A percentile compares a stretch with the other conserved stretches of the same genome.
phyloP scores from a whole-genome alignment of 2,797 vertebrate genomes.

The Artibeus jamaicensis region DNA sequence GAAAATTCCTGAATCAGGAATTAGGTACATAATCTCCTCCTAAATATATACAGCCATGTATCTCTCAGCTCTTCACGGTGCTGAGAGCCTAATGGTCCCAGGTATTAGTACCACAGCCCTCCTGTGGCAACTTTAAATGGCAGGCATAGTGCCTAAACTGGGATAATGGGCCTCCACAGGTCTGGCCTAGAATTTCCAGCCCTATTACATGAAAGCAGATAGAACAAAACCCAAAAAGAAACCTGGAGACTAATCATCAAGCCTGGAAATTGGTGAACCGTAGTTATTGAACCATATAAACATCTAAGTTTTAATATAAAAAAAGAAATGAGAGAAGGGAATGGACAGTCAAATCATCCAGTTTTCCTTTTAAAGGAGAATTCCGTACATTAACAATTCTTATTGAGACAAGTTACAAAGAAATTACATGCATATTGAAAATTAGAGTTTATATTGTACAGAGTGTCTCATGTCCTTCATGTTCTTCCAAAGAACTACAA shows the following conservation, averaged over 20 bases:
- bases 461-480: background rate
- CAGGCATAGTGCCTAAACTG: background rate
- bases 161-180: background rate
- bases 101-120: background rate
- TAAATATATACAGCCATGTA: background rate
- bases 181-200: constrained; percentile 29
- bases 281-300: background rate
- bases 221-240: background rate
- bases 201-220: background rate
- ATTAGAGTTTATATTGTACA: background rate
- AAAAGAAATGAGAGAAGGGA: background rate
- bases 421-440: constrained; percentile 25
- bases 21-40: background rate
- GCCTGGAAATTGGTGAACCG: background rate
- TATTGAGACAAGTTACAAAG: background rate
- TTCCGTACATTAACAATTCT: background rate
- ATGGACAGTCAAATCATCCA: background rate
- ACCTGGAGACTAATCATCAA: background rate
- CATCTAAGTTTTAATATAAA: background rate
- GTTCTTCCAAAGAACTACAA: background rate
- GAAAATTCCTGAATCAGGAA: background rate
- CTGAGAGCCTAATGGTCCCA: background rate
- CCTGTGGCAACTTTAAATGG: background rate
- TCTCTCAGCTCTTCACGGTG: background rate
- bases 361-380: constrained; percentile 15